phyloP scores from a whole-genome alignment of 1,140 invertebrate species.

The Apocrypta bakeri region DNA sequence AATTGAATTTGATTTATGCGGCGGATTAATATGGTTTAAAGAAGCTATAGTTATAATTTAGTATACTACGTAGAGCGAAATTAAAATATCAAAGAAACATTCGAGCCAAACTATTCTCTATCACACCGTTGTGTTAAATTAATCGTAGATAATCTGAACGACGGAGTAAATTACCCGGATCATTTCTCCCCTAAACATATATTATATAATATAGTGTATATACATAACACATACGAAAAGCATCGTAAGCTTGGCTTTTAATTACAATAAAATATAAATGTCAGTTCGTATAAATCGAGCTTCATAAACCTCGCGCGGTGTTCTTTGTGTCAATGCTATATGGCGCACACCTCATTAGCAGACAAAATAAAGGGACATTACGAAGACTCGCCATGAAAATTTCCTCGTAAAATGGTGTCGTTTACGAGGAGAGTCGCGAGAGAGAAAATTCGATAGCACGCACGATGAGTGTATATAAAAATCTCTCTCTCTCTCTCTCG shows the following conservation, averaged over 20 bases:
- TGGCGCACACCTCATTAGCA: slow-evolving; percentile 24
- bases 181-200: no score
- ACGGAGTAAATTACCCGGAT: no score
- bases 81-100: no score
- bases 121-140: background rate
- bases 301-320: slow-evolving; percentile 18
- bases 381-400: slow-evolving; percentile 15
- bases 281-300: slow-evolving; percentile 17
- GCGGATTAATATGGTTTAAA: background rate
- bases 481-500: no score
- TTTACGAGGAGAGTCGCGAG: background rate
- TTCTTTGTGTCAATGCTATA: background rate
- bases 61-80: background rate
- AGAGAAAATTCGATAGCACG: background rate
- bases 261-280: slow-evolving; percentile 33
- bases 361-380: slow-evolving; percentile 33
- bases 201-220: no score
- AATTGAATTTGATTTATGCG: background rate
- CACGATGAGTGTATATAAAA: slow-evolving; percentile 16
- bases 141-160: background rate
- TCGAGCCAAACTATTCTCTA: no score
- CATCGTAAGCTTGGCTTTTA: background rate
- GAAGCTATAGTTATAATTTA: background rate
- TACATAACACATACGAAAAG: no score
- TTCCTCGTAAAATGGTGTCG: slow-evolving; percentile 22